Percentiles rank a stretch among this genome's conserved stretches.
phyloP scores from a whole-genome alignment of 2,797 vertebrate species.

The Protosalanx chinensis region DNA sequence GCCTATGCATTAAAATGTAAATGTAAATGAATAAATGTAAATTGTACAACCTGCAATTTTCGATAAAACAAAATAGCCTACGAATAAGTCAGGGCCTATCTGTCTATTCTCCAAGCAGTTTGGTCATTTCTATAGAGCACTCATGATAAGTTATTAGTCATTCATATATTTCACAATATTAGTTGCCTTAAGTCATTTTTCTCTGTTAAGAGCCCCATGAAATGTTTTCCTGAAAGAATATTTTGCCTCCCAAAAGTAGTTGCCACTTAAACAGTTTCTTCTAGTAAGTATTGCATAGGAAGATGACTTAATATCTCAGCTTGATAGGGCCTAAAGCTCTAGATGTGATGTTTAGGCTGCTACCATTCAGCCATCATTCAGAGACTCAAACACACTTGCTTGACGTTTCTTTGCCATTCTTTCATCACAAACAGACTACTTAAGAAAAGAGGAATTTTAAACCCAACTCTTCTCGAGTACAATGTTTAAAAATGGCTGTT shows the following conservation, averaged over 20 bases:
- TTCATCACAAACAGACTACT: not conserved
- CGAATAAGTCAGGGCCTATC: not conserved
- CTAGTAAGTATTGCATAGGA: not conserved
- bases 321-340: conserved; percentile 1
- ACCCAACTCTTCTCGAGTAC: conserved; percentile 43
- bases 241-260: conserved; percentile 2
- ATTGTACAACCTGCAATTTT: not conserved
- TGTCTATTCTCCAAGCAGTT: not conserved
- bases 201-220: not conserved
- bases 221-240: not conserved
- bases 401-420: not conserved
- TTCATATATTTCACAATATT: not conserved
- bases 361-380: not conserved
- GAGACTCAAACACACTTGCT: not conserved
- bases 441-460: conserved; percentile 45
- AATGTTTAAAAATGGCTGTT: conserved; percentile 61
- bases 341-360: not conserved
- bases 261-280: not conserved
- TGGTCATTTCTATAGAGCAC: too few relatives aligned
- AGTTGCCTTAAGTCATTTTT: too few relatives aligned
- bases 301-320: not conserved
- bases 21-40: not conserved
- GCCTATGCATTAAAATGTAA: not conserved
- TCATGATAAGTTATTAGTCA: not conserved
- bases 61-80: not conserved